Base-by-base conservation (phyloP, 2,888 invertebrate species). In the Xiphydria camelus region DNA sequence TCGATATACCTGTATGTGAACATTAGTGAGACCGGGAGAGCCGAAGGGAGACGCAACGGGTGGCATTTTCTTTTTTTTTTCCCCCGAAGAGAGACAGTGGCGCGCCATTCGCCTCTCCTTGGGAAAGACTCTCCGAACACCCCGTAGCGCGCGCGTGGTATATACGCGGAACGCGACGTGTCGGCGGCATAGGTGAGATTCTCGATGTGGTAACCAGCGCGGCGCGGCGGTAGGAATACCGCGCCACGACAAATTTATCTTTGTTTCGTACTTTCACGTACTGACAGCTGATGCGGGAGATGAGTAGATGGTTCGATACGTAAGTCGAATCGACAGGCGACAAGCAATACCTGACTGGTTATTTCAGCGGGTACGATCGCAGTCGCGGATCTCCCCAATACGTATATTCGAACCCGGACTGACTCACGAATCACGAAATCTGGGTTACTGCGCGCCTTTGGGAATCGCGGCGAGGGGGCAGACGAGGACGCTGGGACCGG, bases 241-340 rank as follows among this genome's bases (percentile, higher is more conserved):
- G n/a, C 29, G 15, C 31, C 31, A 29, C 47, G 60, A 68, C 63
- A 67, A 66, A 68, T 68, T 66, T 66, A 68, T 68, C 68, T 67
- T 65, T 68, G 67, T 68, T 68, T 56, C 57, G 47, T 60, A 68
- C 68, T 68, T 68, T 68, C 67, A 64, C 68, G 62, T 59, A 61
- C 57, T 55, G 64, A 66, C 59, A 59, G 57, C 54, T 44, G 43
- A 44, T 37, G 37, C 36, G 43, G 38, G 29, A 29, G 29, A 29
- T 29, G 29, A 29, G 29, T 29, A 29, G 29, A 29, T 29, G 29
- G 29, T 29, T 15, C 29, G 29, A 29, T 29, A 29, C 15, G 29
- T 29, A 29, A 53, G 51, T 51, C 49, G 37, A 46, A 49, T 41
- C 56, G 56, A 56, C 56, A 53, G 51, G 47, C 49, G 56, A 53